These are phyloP conservation scores for Drosophila trichaetosa DNA, from an alignment of 2,888 invertebrate genomes.

Conservation along the genomic window DNA sequence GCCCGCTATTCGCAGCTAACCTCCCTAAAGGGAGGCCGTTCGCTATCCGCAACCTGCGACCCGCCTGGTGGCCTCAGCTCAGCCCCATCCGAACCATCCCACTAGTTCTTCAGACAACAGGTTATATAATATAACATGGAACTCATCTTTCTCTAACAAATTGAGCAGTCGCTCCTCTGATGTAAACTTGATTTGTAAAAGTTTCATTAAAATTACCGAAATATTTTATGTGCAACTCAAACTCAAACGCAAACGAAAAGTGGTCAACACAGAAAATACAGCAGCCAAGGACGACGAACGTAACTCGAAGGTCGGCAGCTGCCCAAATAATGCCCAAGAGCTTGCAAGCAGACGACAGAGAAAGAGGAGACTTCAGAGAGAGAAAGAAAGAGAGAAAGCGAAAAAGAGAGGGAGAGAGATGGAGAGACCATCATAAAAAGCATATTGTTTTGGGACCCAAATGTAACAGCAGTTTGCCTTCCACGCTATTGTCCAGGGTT, in stretches of 20 bases:
- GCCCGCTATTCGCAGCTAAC: too few relatives aligned
- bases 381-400: background rate
- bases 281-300: background rate
- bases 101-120: too few relatives aligned
- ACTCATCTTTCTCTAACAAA: conserved; percentile 17
- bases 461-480: conserved; percentile 35
- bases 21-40: too few relatives aligned
- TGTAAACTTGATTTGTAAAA: conserved; percentile 44
- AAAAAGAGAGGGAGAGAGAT: background rate
- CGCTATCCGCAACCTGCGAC: too few relatives aligned
- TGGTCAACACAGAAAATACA: conserved; percentile 16
- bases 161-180: conserved; percentile 5
- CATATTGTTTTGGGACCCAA: conserved; percentile 59
- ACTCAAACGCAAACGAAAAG: conserved; percentile 35
- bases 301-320: conserved; percentile 58
- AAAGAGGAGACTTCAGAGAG: background rate
- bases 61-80: too few relatives aligned
- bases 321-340: conserved; percentile 58
- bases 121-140: background rate
- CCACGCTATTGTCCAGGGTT: conserved; percentile 38
- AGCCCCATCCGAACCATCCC: too few relatives aligned
- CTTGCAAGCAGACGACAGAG: background rate
- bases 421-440: conserved; percentile 44
- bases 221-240: conserved; percentile 57
- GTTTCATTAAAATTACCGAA: conserved; percentile 60